Evolutionary conservation across 2,113 vertebrate species (phyloP), one percentile per base, ranked within the genome.

Genomic region (Mobula hypostoma): DNA sequence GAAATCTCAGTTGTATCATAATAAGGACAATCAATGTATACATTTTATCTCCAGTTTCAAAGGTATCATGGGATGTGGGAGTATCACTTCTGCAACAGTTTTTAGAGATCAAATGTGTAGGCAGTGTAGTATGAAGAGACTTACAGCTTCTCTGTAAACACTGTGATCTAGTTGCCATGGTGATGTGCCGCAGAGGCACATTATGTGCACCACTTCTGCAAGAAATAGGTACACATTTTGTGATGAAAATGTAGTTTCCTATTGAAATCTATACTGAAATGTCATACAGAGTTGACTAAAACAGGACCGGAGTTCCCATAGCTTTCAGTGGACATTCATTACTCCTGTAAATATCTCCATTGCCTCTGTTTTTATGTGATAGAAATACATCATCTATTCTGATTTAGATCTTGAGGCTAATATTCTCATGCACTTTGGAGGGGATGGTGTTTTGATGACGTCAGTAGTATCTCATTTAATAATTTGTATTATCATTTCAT

Each of bases 91-190:
- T 91, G 66, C 15, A 70, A 32, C 90, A 72, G 32, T 68, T 72
- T 48, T 72, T 36, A 72, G 19, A 2, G 15, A 70, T 36, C 19
- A 93, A 72, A 74, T 93, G 61, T 76, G 70, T 70, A 74, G 70
- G 68, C 70, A 56, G 24, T 93, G 70, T 21, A 56, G 68, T 74
- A 56, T 93, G 24, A 93, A 93, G 40, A 48, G 70, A 21, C 91
- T 93, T 36, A 7, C 61, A 4, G 32, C n/a, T 24, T 74, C 70
- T 1, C 4, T 74, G 12, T 21, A 74, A 74, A 32, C 1, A 17
- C 90, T 74, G 66, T 92, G 70, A 93, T 36, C 91, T 93, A 12
- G 91, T 93, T 93, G 91, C 91, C 68, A 93, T 93, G 40, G 91
- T 32, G 68, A 72, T 72, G 90, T 92, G 91, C 40, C 19, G 56